These are phyloP conservation scores for Mobula birostris DNA, from an alignment of 2,113 vertebrate species.

Conservation along the genomic window DNA sequence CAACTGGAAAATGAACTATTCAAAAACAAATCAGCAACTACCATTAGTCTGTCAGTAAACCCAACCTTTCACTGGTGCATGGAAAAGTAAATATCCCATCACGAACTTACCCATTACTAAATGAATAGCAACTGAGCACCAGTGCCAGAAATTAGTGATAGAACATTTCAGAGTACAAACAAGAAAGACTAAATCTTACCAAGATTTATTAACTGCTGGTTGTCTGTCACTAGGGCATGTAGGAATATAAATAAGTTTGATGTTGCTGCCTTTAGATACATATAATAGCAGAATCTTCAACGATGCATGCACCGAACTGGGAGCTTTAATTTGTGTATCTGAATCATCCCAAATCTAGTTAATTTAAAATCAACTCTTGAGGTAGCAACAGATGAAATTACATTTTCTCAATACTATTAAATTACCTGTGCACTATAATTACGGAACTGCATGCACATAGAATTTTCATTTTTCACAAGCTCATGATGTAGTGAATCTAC, in stretches of 20 bases:
- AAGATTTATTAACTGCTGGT: neutral
- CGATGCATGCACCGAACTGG: neutral
- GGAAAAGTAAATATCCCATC: neutral
- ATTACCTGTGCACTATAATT: neutral
- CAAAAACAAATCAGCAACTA: neutral
- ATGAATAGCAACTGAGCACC: neutral
- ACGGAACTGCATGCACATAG: neutral
- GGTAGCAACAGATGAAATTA: slow-evolving; percentile 27
- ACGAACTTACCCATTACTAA: neutral
- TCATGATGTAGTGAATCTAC: neutral
- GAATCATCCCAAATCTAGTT: neutral
- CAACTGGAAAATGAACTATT: neutral
- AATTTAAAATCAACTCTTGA: neutral
- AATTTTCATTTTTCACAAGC: neutral
- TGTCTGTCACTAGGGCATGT: neutral
- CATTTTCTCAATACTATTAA: slow-evolving; percentile 6
- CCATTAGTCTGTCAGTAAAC: neutral
- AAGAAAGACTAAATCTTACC: neutral
- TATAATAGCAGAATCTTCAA: neutral
- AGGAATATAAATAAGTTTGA: neutral
- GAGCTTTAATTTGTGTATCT: neutral
- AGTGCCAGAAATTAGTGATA: neutral
- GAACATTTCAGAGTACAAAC: neutral
- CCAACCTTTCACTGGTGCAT: neutral
- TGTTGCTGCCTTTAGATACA: neutral